Evolutionary conservation across 2,888 invertebrate genomes (phyloP), one percentile per base, ranked within the genome.

Genomic region (Catocala sponsa): DNA sequence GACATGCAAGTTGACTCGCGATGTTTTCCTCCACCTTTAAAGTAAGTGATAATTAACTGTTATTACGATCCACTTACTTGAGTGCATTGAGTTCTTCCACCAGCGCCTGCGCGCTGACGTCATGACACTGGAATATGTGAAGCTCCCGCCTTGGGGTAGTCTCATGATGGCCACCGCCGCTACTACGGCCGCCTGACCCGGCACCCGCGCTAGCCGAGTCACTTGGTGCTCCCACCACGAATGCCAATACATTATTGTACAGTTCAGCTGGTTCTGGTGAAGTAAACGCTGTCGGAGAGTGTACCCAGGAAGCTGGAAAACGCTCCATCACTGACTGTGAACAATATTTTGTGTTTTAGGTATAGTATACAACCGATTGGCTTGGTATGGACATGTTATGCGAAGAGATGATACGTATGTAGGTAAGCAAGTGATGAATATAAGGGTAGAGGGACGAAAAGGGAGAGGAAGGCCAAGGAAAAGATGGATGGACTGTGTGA

Each of bases 191-290:
- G 57, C 66, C 97, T 10, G 56, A 38, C 50, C 64, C 95, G 95
- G 52, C 63, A 55, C 59, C 56, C 33, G 59, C 58, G 9, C 55
- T 67, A 41, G 71, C 65, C 59, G 63, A 12, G 35, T 76, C 70
- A 41, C 84, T 82, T 11, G 93, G 90, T 9, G 89, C 98, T 6
- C 97, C 96, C 69, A 99, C 99, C 76, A 99, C 98, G 94, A 99
- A 99, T 41, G 99, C 98, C 83, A 99, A 95, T 86, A 99, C 98
- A 92, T 99, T 99, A 95, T 99, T 99, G 95, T 99, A 99, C 86
- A 99, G 97, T 92, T 99, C 99, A 91, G 98, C 98, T 5, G 98
- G 98, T 91, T 99, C 99, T 56, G 98, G 97, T 68, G 98, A 98
- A 55, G 98, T 98, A 91, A 99, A 99, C n/a, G 99, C 99, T 7